phyloP scores from a whole-genome alignment of 2,113 vertebrate species.

The Mellivora capensis region DNA sequence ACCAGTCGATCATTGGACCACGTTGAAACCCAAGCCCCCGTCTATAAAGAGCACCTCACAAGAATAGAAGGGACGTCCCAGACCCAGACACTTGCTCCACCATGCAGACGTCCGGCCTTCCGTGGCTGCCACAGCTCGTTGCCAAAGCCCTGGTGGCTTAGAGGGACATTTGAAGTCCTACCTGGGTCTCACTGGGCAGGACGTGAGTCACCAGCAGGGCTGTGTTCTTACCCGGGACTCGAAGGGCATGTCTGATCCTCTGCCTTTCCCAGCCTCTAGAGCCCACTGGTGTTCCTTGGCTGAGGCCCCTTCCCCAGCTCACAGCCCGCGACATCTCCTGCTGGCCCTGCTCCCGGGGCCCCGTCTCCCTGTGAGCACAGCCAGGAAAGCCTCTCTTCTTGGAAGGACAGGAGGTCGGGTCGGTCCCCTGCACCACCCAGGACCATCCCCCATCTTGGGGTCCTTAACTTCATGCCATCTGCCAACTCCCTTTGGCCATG shows the following conservation, averaged over 20 bases:
- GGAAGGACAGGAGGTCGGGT: neutral
- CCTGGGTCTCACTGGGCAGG: no score
- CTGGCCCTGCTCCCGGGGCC: fast-evolving
- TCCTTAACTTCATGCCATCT: fast-evolving
- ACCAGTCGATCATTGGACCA: fast-evolving
- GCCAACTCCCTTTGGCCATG: fast-evolving
- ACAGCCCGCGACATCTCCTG: fast-evolving
- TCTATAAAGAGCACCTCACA: fast-evolving
- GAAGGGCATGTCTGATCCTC: fast-evolving
- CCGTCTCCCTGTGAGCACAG: fast-evolving
- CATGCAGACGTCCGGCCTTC: fast-evolving
- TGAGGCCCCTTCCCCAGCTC: neutral
- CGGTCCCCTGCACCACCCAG: neutral
- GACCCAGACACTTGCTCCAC: fast-evolving
- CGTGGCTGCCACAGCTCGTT: fast-evolving
- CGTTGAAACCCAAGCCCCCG: neutral
- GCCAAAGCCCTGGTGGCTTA: neutral
- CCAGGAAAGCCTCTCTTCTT: fast-evolving
- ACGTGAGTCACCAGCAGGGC: no score
- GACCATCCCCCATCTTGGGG: fast-evolving
- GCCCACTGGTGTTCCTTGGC: fast-evolving
- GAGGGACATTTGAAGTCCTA: neutral
- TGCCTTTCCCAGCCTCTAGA: fast-evolving
- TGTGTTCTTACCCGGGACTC: fast-evolving
- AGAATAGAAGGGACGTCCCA: fast-evolving